Evolutionary conservation across 1,140 invertebrate species (phyloP), one percentile per base, ranked within the genome.

Genomic region (Pinna nobilis): DNA sequence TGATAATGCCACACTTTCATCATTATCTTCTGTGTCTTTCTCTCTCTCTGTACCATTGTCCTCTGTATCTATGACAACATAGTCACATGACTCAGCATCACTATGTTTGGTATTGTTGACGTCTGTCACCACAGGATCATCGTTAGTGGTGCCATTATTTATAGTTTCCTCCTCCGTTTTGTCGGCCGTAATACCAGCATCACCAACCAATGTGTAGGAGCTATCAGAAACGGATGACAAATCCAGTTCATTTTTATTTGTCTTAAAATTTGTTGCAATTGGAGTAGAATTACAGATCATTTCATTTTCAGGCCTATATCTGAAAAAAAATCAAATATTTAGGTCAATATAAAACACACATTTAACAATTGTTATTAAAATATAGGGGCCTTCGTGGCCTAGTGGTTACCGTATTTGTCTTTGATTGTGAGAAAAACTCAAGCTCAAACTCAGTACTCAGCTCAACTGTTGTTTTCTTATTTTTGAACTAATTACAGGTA

Each of bases 51-150:
- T 15, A 18, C 47, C 37, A 13, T 41, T 15, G 30, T 64, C 37
- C 4, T 47, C 32, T 33, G 37, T 41, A 44, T 64, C 39, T 64
- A 64, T 64, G 37, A 49, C 61, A 64, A 64, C 20, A 44, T 47
- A 47, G 37, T 64, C 61, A 64, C 61, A 44, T 44, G 39, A 44
- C 39, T 44, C 39, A 44, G 9, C n/a, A 9, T 11, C 9, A 44
- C n/a, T 44, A 11, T 44, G 9, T n/a, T 44, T n/a, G 39, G 39
- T 11, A 9, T 11, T n/a, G n/a, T 44, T 44, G n/a, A 11, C 39
- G 9, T 44, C 39, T 44, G 9, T n/a, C 39, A 44, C 39, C n/a
- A 11, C 39, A 44, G 9, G 9, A 44, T 44, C n/a, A 11, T 9
- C 9, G 39, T 44, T 11, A 11, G 9, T 44, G 39, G 9, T 35